Evolutionary conservation across 2,113 vertebrate species (phyloP), one percentile per base, ranked within the genome.

Genomic region (Notiomystis cincta): DNA sequence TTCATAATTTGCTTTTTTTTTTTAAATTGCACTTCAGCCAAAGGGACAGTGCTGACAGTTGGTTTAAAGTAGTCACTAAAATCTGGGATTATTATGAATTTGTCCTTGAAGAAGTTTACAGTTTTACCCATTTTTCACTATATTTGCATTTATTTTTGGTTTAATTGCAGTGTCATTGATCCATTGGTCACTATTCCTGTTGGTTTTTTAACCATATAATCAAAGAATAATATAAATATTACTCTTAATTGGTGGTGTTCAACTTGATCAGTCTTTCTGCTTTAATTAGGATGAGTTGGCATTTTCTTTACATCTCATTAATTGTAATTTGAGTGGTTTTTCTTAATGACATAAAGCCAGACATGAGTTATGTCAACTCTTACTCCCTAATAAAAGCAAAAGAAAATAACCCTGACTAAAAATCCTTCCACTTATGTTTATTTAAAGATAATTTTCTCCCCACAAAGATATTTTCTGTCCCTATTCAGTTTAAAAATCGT

Each of bases 11-110:
- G 77, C 79, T 93, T 54, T 79, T 42, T 42, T 82, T 85, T 81
- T 81, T 53, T 65, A 37, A 69, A 90, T 58, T 78, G 37, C 69
- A 53, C 95, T 87, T 88, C 76, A 69, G 92, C 94, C 94, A 90
- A 54, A 96, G 89, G 83, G 89, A 40, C 56, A 18, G 35, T 45
- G 76, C 48, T 69, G 90, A 33, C 27, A 50, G 40, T 15, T 66
- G 47, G 51, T 45, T 69, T 64, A 21, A 23, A 48, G 54, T 23
- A 6, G 30, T 44, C 73, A 27, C 62, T 61, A 14, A 60, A 62
- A 77, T 21, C 60, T 95, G 85, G 65, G n/a, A 8, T 78, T 13
- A 2, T 51, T 50, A 7, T 45, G 53, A 40, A 24, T 42, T 58
- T 78, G 33, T 86, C 54, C 66, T 67, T 45, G 42, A 54, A 76